Conservation (phyloP, 2,797 vertebrate genomes). For the Varecia variegata region DNA sequence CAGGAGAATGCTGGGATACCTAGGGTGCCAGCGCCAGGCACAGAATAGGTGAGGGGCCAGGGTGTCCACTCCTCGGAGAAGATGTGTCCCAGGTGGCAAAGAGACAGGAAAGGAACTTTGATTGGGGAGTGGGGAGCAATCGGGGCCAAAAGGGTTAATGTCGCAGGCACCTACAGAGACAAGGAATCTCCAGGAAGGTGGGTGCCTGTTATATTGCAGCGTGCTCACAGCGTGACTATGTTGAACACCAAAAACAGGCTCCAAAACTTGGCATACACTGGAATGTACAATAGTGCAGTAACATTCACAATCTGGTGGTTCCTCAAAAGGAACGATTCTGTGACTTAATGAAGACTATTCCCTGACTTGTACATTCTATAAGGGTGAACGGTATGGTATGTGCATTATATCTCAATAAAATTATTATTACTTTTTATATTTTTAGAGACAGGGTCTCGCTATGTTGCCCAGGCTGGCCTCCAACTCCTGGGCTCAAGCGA, state of each 20-base stretch:
- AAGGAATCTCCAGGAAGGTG: background rate
- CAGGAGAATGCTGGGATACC: background rate
- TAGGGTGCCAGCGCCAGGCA: background rate
- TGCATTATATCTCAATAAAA: background rate
- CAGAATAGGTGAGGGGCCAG: background rate
- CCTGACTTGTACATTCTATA: rapidly evolving
- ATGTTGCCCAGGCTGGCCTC: background rate
- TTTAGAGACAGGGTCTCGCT: background rate
- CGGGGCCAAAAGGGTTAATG: background rate
- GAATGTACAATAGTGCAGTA: background rate
- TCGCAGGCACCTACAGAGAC: background rate
- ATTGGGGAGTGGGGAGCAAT: background rate
- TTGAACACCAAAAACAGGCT: background rate
- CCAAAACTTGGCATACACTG: too few relatives aligned
- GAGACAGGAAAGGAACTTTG: background rate
- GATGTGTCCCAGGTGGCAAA: background rate
- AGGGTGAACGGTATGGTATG: too few relatives aligned
- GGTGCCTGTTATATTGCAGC: rapidly evolving
- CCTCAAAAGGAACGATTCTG: background rate
- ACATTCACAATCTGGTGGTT: background rate
- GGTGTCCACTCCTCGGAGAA: background rate
- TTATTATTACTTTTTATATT: background rate
- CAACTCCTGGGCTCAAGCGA: background rate
- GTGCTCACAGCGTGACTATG: background rate
- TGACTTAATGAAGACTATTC: background rate